Conservation (phyloP, 2,888 invertebrate genomes). For the Xestia ashworthii region DNA sequence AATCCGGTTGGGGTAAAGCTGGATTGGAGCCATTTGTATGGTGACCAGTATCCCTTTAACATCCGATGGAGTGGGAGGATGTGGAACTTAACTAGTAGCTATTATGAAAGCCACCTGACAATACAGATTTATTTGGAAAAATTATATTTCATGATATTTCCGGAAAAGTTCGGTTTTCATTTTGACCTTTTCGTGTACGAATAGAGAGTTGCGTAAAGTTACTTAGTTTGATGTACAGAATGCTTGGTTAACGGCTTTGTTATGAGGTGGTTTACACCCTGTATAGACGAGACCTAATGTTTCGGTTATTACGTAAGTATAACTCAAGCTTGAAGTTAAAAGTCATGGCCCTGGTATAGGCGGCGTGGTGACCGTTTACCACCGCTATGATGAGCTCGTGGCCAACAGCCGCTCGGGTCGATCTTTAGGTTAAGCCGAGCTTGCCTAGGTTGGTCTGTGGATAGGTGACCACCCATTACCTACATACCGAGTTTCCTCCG, state of each 20-base stretch:
- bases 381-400: too few species aligned
- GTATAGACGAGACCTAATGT: neutral
- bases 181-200: neutral
- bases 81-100: neutral
- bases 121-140: neutral
- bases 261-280: too few species aligned
- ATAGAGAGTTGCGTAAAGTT: neutral
- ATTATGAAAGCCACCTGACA: neutral
- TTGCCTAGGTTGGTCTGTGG: too few species aligned
- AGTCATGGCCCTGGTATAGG: neutral
- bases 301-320: too few species aligned
- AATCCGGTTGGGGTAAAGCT: neutral
- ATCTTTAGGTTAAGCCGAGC: too few species aligned
- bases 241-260: too few species aligned
- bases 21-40: neutral
- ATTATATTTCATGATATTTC: neutral
- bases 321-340: neutral
- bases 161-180: neutral
- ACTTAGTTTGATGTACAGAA: too few species aligned
- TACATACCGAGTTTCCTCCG: too few species aligned
- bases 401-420: too few species aligned
- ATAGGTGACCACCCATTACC: too few species aligned
- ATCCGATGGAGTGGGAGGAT: neutral
- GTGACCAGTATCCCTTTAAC: neutral
- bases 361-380: too few species aligned